phyloP scores from a whole-genome alignment of 2,888 invertebrate genomes.

The Ditula angustiorana region DNA sequence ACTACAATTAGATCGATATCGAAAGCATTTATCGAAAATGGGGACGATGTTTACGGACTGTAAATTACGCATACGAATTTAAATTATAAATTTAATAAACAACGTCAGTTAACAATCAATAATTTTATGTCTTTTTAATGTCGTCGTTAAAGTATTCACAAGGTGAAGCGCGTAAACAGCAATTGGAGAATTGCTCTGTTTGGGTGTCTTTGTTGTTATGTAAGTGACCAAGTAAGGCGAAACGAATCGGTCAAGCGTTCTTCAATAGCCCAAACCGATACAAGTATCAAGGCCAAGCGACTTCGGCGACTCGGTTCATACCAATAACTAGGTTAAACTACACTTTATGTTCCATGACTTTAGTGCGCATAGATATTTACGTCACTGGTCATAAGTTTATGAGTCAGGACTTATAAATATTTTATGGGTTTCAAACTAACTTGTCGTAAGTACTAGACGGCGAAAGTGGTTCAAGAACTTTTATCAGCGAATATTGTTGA shows the following conservation, averaged over 20 bases:
- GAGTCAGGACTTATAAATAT: constrained; percentile 14
- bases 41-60: constrained; percentile 2
- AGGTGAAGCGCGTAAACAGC: constrained; percentile 21
- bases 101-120: background rate
- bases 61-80: background rate
- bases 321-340: constrained; percentile 32
- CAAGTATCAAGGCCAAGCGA: constrained; percentile 33
- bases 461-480: constrained; percentile 38
- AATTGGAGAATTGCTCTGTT: constrained; percentile 21
- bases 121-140: constrained; percentile 13
- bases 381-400: background rate
- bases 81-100: constrained; percentile 5
- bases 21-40: background rate
- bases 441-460: constrained; percentile 16
- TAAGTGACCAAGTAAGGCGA: constrained; percentile 21
- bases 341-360: constrained; percentile 17
- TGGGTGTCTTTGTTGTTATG: constrained; percentile 31
- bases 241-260: constrained; percentile 35
- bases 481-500: constrained; percentile 27
- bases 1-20: background rate
- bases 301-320: constrained; percentile 21
- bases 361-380: background rate
- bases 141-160: constrained; percentile 16
- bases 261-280: constrained; percentile 14
- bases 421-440: constrained; percentile 14